These are phyloP conservation scores for Napeogenes inachia DNA, from an alignment of 2,888 invertebrate species.

Conservation along the genomic window DNA sequence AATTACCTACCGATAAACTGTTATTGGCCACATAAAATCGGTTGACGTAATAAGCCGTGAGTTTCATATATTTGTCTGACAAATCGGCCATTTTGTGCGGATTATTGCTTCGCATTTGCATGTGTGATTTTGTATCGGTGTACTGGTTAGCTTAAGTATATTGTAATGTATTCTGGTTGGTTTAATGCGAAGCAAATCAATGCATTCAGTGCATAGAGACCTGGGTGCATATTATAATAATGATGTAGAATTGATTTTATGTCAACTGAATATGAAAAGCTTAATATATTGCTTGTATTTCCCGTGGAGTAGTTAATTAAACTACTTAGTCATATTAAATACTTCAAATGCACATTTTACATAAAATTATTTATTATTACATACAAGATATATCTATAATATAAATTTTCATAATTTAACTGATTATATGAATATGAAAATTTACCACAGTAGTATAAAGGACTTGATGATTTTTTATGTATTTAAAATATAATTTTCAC, in stretches of 20 bases:
- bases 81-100: conserved; percentile 58
- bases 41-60: conserved; percentile 61
- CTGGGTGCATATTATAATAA: conserved; percentile 25
- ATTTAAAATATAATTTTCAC: too few species aligned
- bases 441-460: too few species aligned
- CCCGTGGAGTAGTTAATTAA: conserved; percentile 16
- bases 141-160: conserved; percentile 10
- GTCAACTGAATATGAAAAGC: conserved; percentile 20
- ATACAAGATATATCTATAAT: too few species aligned
- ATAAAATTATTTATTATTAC: too few species aligned
- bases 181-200: conserved; percentile 25
- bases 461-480: too few species aligned
- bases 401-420: too few species aligned
- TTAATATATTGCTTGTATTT: conserved; percentile 21
- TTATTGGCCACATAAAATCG: conserved; percentile 62
- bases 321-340: conserved; percentile 21
- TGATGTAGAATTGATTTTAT: conserved; percentile 24
- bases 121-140: conserved; percentile 49
- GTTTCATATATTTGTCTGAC: conserved; percentile 67
- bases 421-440: too few species aligned
- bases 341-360: too few species aligned
- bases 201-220: conserved; percentile 21
- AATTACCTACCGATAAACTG: conserved; percentile 58
- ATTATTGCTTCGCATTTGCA: conserved; percentile 54
- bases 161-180: conserved; percentile 17